Evolutionary conservation across 1,140 invertebrate species (phyloP).

Genomic region (Zaprionus lachaisei): DNA sequence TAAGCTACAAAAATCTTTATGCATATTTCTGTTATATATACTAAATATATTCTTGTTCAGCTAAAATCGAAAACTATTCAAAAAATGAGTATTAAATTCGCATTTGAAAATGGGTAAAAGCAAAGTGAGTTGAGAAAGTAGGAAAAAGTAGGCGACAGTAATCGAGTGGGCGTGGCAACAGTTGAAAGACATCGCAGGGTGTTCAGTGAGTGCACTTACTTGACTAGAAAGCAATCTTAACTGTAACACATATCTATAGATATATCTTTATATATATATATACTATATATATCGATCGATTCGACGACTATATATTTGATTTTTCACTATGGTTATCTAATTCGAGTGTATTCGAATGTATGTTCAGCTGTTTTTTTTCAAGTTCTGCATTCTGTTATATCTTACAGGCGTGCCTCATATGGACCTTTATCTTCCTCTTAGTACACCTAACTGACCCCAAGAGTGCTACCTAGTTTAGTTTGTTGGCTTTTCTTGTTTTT

Average conservation of each 20-base stretch:
- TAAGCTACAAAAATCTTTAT: constrained; percentile 83
- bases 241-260: constrained; percentile 20
- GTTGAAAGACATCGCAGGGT: constrained; percentile 24
- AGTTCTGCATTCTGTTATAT: constrained; percentile 37
- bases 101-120: constrained; percentile 45
- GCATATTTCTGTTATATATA: constrained; percentile 69
- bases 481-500: constrained; percentile 38
- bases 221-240: constrained; percentile 69
- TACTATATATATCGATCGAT: constrained; percentile 22
- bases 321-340: constrained; percentile 41
- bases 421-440: constrained; percentile 27
- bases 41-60: constrained; percentile 23
- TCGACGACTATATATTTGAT: not conserved
- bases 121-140: constrained; percentile 14
- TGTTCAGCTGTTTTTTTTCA: constrained; percentile 32
- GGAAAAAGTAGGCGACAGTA: constrained; percentile 47
- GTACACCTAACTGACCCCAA: constrained; percentile 35
- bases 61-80: constrained; percentile 73
- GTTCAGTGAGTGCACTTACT: constrained; percentile 37
- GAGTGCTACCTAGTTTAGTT: constrained; percentile 20
- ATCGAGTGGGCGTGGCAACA: constrained; percentile 34
- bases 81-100: constrained; percentile 77
- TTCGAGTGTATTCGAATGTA: constrained; percentile 46
- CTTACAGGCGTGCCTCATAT: constrained; percentile 71
- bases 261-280: not conserved